Percentiles rank a stretch among this genome's conserved stretches.
Evolutionary conservation across 2,113 vertebrate species (phyloP).

Genomic region (Neomonachus schauinslandi): DNA sequence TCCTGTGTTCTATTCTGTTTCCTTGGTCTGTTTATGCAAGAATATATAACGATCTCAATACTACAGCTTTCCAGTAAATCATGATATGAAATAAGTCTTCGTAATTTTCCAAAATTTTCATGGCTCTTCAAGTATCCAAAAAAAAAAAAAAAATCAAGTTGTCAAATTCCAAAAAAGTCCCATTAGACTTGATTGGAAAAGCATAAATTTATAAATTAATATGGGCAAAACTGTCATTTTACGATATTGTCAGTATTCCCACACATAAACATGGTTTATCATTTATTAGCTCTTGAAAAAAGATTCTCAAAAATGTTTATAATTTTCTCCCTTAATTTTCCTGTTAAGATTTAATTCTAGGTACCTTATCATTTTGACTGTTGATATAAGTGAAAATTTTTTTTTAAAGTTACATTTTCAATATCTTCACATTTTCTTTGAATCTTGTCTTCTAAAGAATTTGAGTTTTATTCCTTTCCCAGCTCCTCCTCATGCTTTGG

Average conservation of each 20-base stretch:
- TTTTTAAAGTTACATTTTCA: background rate
- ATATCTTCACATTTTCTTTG: background rate
- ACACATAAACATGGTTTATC: background rate
- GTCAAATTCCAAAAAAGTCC: background rate
- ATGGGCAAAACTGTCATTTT: background rate
- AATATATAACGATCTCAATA: background rate
- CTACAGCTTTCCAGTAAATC: background rate
- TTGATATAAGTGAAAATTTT: background rate
- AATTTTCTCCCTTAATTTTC: slow-evolving; percentile 13
- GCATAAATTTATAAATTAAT: background rate
- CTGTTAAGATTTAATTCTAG: background rate
- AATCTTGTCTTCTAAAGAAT: background rate
- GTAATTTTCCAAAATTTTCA: background rate
- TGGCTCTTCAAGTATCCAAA: background rate
- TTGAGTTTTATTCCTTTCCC: background rate
- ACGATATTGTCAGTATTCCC: background rate
- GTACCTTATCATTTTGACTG: background rate
- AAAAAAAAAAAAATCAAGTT: background rate
- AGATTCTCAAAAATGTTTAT: slow-evolving; percentile 6
- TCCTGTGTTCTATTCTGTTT: background rate
- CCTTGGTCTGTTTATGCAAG: background rate
- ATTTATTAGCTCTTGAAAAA: background rate
- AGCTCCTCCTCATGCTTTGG: background rate
- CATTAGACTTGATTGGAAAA: background rate
- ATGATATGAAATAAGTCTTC: background rate